Evolutionary conservation across 2,797 vertebrate genomes (phyloP), one percentile per base, ranked within the genome.

Genomic region (Neosilurus hyrtlii): DNA sequence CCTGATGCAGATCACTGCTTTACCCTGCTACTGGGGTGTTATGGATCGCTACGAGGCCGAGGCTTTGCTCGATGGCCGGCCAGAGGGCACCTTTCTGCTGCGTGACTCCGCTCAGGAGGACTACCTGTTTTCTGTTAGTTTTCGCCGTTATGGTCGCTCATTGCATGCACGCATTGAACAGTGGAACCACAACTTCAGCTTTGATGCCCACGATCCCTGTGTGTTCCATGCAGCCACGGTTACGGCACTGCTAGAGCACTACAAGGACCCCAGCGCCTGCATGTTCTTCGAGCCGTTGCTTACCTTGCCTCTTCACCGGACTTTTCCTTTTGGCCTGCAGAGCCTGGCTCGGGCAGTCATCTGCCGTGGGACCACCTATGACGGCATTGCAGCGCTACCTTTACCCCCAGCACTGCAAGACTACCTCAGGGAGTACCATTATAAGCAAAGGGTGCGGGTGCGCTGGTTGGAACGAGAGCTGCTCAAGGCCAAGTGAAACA

Each of bases 371-470:
- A 97, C 96, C 90, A 97, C 97, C 0, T 99, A 99, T 0, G 98
- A 99, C 71, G 97, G 97, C 26, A 99, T 99, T 3, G 97, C 96
- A 87, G 95, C 94, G 72, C 95, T 99, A 87, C 97, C 96, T 80
- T 91, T 99, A 84, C 97, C 97, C 14, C 96, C 96, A 0, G 94
- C 96, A 90, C 91, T 99, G 92, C 97, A 98, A 94, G 97, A 99
- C 95, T 99, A 99, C 92, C 95, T 99, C 91, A 99, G 99, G 94
- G 97, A 99, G 92, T 99, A 99, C 96, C 98, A 99, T 92, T 99
- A 99, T 93, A 99, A 99, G 92, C 98, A 99, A 88, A 99, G 99
- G 93, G 97, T 99, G 91, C 95, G 98, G 86, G 97, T 99, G 89
- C 97, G 97, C 92, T 99, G 97, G 98, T 93, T 99, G 89, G 97